phyloP scores from a whole-genome alignment of 2,113 vertebrate species.

The Pogonocichla stellata region DNA sequence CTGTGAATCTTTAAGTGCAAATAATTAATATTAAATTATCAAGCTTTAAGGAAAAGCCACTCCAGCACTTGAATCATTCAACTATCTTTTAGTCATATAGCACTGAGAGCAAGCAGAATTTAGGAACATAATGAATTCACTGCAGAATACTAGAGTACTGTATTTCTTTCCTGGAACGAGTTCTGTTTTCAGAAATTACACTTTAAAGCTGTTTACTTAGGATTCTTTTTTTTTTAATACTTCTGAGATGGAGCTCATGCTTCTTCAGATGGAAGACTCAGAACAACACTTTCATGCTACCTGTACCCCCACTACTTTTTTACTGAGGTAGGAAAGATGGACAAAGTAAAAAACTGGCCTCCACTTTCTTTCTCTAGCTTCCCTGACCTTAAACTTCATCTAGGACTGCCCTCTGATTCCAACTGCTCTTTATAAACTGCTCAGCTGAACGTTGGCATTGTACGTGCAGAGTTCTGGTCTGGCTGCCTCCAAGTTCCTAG shows the following conservation, averaged over 20 bases:
- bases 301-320: not conserved
- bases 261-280: not conserved
- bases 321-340: not conserved
- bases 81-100: not conserved
- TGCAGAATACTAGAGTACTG: not conserved
- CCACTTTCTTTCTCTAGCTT: not conserved
- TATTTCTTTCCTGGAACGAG: not conserved
- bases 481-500: constrained; percentile 2
- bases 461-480: not conserved
- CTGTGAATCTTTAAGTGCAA: not conserved
- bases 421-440: not conserved
- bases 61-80: not conserved
- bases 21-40: not conserved
- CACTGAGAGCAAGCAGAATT: not conserved
- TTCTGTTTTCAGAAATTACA: not conserved
- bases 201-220: not conserved
- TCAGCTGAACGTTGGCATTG: not conserved
- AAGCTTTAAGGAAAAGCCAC: not conserved
- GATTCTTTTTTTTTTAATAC: not conserved
- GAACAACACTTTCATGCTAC: not conserved
- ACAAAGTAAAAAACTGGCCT: not conserved
- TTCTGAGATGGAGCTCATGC: not conserved
- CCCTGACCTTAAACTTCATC: not conserved
- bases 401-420: not conserved
- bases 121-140: not conserved